Evolutionary conservation across 2,888 invertebrate species (phyloP), one percentile per base, ranked within the genome.

Genomic region (Fragum fragum): DNA sequence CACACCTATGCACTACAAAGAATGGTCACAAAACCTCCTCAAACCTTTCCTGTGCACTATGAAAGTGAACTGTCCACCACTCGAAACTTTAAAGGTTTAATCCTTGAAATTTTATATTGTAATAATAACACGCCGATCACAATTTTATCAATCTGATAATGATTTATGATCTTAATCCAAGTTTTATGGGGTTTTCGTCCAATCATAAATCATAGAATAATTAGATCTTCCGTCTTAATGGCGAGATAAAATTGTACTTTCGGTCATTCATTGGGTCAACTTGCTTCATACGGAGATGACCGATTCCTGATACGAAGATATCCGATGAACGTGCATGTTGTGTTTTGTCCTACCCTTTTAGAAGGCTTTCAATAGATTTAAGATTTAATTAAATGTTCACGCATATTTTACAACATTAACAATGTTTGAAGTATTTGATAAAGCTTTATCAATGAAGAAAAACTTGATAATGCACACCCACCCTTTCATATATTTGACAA

Each of bases 141-240:
- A 66, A 66, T 66, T 42, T 66, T 39, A 66, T 66, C 66, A 66
- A 42, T 21, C 66, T 66, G 66, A 66, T 66, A 66, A 66, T 42
- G 42, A 66, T 66, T 42, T 66, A 66, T 26, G 66, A 66, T 66
- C 66, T 21, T 66, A 42, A 66, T 66, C 66, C 66, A 36, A 61
- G 7, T 36, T 42, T 66, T 66, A 36, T 36, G 32, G 42, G 42
- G 28, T 11, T 66, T 66, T 66, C 11, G 14, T 26, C 66, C 39
- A 66, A 21, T 42, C 32, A 66, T 42, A 66, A 66, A 66, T 66
- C 66, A 66, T 7, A 36, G 21, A 66, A 66, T 66, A 28, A 66
- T 66, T 66, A 66, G 39, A 66, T 26, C 23, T 28, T 28, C 63
- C n/a, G 5, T 47, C 47, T 47, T 18, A 47, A 11, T 57, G 57